Base-by-base conservation (phyloP, 2,888 invertebrate genomes). In the Pyrocoelia pectoralis region DNA sequence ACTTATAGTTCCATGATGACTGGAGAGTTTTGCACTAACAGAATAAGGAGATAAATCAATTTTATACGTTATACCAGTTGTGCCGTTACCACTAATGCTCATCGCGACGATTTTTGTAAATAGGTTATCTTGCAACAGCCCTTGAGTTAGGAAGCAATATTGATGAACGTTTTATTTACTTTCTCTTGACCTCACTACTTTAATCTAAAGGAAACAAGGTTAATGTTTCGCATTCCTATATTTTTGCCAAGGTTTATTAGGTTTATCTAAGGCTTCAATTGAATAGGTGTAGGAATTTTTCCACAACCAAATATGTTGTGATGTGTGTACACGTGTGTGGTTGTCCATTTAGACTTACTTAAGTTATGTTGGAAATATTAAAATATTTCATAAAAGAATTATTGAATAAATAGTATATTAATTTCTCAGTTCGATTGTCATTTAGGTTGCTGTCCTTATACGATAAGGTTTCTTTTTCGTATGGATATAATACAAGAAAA, bases 341-440 rank as follows among this genome's bases (percentile, higher is more conserved):
- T n/a, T n/a, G n/a, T 24, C 24, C 24, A 5, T 24, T 24, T 24
- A 24, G 24, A 5, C 8, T 24, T 24, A n/a, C n/a, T n/a, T n/a
- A n/a, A n/a, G n/a, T n/a, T n/a, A n/a, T n/a, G n/a, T n/a, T n/a
- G n/a, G n/a, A n/a, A n/a, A n/a, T 24, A 24, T 24, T 24, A n/a
- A 8, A n/a, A 33, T 4, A 6, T 33, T 33, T 8, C 33, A 33
- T 33, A 33, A 33, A n/a, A 33, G 2, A 33, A 24, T 24, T n/a
- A 33, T n/a, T n/a, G n/a, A n/a, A n/a, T n/a, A n/a, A n/a, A n/a
- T n/a, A 33, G 18, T 46, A 17, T 18, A 3, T 46, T 46, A 18
- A 46, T 46, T 46, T 46, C 17, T 17, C 46, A 46, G 17, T 46
- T 46, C 17, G 17, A n/a, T 46, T 15, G 46, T 2, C 8, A 46